A percentile compares a stretch with the other conserved stretches of the same genome.
Conservation (phyloP, 2,113 vertebrate species). For the Ciconia maguari region DNA sequence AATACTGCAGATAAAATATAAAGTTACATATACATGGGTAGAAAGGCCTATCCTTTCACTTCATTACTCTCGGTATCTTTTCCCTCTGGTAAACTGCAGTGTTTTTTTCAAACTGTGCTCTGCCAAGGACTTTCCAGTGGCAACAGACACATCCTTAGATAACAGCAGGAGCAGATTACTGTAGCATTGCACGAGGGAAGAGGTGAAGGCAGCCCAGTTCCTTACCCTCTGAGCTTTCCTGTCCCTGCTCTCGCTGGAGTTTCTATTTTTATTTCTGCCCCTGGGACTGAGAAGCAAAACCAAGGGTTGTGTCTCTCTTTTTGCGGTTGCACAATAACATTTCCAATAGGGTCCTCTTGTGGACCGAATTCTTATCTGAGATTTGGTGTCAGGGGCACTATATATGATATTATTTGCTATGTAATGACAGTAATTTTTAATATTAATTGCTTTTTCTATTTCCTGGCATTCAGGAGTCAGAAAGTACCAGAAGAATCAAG, state of each 20-base stretch:
- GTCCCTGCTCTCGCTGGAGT: not conserved
- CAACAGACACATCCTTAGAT: not conserved
- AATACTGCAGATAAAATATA: not conserved
- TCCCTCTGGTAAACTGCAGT: not conserved
- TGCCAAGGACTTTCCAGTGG: not conserved
- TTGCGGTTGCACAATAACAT: not conserved
- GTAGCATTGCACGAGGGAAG: not conserved
- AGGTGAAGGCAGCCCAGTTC: not conserved
- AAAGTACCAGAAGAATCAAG: not conserved
- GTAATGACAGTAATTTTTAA: not conserved
- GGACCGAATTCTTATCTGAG: not conserved
- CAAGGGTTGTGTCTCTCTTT: not conserved
- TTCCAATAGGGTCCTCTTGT: not conserved
- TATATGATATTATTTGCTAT: not conserved
- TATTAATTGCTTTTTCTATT: not conserved
- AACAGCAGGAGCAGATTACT: not conserved
- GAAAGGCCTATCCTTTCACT: not conserved
- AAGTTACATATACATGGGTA: not conserved
- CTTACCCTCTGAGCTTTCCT: not conserved
- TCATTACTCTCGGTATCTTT: not conserved
- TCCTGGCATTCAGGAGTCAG: not conserved
- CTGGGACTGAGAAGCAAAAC: not conserved
- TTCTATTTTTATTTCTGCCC: constrained; percentile 18
- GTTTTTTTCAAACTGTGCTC: not conserved
- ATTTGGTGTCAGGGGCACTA: not conserved